Conservation (phyloP, 1,140 invertebrate species). For the Hylaeus anthracinus region DNA sequence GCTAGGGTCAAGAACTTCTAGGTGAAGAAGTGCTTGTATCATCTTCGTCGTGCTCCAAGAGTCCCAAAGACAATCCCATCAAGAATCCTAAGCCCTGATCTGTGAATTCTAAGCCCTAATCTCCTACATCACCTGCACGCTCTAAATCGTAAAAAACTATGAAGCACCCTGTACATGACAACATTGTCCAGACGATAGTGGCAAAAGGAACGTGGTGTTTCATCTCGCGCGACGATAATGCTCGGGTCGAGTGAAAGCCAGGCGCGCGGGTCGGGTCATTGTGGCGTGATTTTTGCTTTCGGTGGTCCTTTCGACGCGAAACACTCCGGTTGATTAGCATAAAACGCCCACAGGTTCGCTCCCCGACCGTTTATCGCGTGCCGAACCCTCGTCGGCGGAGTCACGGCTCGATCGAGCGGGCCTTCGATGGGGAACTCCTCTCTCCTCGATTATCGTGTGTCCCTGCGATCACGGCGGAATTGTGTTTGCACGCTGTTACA, state of each 20-base stretch:
- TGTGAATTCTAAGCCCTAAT: too few species aligned
- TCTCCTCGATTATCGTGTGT: constrained; percentile 2
- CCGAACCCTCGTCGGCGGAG: constrained; percentile 34
- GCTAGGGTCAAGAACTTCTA: too few species aligned
- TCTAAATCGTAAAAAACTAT: too few species aligned
- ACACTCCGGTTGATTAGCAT: constrained; percentile 56
- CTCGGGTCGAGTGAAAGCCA: constrained; percentile 29
- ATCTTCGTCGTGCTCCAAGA: too few species aligned
- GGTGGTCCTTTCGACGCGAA: constrained; percentile 26
- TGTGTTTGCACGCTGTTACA: not conserved
- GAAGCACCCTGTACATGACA: not conserved
- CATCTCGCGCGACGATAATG: constrained; percentile 29
- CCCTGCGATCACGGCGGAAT: not conserved
- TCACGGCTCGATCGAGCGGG: constrained; percentile 29
- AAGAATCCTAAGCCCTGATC: too few species aligned
- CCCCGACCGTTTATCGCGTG: constrained; percentile 32
- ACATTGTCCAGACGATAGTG: not conserved
- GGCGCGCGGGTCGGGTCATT: constrained; percentile 15
- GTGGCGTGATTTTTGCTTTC: constrained; percentile 17
- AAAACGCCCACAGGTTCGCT: constrained; percentile 59
- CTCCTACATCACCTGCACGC: too few species aligned
- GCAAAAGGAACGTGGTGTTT: constrained; percentile 10
- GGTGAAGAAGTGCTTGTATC: too few species aligned
- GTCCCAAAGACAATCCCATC: too few species aligned
- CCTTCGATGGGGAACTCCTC: not conserved